phyloP scores from a whole-genome alignment of 2,888 invertebrate genomes.

The Dryococelus australis region DNA sequence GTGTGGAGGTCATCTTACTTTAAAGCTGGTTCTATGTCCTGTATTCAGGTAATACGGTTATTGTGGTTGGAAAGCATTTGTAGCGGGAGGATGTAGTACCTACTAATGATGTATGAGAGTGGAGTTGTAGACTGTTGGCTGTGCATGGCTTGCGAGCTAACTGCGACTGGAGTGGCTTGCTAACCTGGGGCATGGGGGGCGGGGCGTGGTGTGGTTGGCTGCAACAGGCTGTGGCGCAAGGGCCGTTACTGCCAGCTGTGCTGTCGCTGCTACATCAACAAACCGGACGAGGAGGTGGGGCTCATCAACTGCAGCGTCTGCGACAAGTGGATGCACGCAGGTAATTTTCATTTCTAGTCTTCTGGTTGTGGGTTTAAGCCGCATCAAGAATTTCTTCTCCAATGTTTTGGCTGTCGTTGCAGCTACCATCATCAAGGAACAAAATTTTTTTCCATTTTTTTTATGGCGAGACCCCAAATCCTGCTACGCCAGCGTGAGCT shows the following conservation, averaged over 20 bases:
- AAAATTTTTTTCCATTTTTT: neutral
- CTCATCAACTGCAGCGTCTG: conserved; percentile 62
- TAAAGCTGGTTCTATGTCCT: no score
- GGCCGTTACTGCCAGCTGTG: conserved; percentile 77
- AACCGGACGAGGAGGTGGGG: conserved; percentile 68
- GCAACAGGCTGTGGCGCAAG: conserved; percentile 70
- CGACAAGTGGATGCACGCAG: conserved; percentile 63
- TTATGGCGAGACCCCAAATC: no score
- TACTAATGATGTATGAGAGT: neutral
- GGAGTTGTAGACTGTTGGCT: neutral
- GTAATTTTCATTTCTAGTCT: no score
- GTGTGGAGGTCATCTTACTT: no score
- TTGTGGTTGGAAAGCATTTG: no score
- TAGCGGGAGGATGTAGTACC: no score
- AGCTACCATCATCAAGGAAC: neutral
- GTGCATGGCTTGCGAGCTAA: neutral
- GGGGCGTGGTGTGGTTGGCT: conserved; percentile 21
- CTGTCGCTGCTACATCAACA: conserved; percentile 69
- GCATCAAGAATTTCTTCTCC: neutral
- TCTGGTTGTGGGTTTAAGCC: no score
- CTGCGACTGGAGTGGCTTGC: neutral
- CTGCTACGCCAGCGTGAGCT: no score
- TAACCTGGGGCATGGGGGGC: neutral
- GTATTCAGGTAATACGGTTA: no score
- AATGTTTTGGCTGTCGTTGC: no score